phyloP scores from a whole-genome alignment of 2,113 vertebrate species.

The Malurus cyaneus region DNA sequence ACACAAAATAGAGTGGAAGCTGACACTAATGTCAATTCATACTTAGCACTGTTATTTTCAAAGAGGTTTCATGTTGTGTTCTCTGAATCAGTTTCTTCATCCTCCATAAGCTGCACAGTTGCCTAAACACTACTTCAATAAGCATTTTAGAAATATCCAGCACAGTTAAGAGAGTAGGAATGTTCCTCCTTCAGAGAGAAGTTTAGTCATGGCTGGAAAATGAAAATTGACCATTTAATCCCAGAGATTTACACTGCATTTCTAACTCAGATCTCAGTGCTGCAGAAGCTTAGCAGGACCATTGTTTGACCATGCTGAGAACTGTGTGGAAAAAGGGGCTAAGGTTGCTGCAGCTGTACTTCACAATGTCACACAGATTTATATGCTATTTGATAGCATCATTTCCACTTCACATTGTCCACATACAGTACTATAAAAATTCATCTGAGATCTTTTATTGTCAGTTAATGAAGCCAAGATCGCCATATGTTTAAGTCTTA shows the following conservation, averaged over 20 bases:
- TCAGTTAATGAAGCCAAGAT: not conserved
- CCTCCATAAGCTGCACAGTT: not conserved
- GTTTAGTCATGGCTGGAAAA: conserved; percentile 61
- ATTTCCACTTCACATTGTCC: not conserved
- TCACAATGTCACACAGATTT: not conserved
- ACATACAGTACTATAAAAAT: accelerated
- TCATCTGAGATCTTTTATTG: not conserved
- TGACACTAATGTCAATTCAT: not conserved
- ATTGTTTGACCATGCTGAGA: not conserved
- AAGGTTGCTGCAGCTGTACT: conserved; percentile 50
- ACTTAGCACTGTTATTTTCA: not conserved
- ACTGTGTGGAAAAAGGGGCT: not conserved
- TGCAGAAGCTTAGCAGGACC: conserved; percentile 35
- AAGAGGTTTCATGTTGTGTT: not conserved
- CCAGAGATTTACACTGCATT: conserved; percentile 59
- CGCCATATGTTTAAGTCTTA: not conserved
- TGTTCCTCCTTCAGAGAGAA: conserved; percentile 11
- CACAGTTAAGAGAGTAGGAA: not conserved
- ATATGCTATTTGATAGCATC: not conserved
- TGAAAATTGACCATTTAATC: conserved; percentile 62
- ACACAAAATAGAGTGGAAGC: not conserved
- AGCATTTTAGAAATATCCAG: conserved; percentile 11
- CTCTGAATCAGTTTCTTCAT: not conserved
- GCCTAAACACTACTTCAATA: not conserved
- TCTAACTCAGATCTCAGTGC: conserved; percentile 29